Base-by-base conservation (phyloP, 2,113 vertebrate genomes). In the Pedetes capensis region DNA sequence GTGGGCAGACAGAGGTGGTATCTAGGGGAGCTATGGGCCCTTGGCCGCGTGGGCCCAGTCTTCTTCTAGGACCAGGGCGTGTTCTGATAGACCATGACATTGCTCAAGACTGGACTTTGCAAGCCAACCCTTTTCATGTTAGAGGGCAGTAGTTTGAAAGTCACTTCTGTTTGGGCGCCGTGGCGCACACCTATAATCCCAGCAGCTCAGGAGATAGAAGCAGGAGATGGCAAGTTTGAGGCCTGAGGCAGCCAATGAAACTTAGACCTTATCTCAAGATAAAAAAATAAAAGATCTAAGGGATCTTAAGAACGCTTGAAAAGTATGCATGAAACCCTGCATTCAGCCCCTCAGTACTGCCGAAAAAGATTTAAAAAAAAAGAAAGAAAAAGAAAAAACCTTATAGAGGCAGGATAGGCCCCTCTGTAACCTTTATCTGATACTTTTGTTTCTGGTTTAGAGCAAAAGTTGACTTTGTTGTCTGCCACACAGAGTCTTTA, bases 41-140 rank as follows among this genome's bases (percentile, higher is more conserved):
- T 23, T 39, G 6, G 59, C 0, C 0, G 29, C 6, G 34, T 25
- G 2, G 1, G 27, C 78, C 75, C 20, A 0, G 1, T 37, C 57
- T 57, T 3, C 25, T 32, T 63, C 64, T 2, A 2, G 64, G 86
- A 34, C 79, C 17, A 0, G 23, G 42, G 55, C 51, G 53, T n/a
- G 64, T 6, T 44, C 37, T 59, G 61, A 27, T 47, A 4, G 17
- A 61, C 42, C 6, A 1, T 0, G 1, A 16, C 44, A 39, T 49
- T 34, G 20, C 49, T 51, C 39, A 17, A 14, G 17, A 42, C n/a
- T n/a, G 4, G 3, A 2, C 8, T 34, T 75, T 75, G 29, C 71
- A 42, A 51, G 66, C 34, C 49, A 51, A 68, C 22, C 49, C 51
- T 76, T 32, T 25, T 29, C 9, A 12, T 3, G 1, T 13, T 44